These are phyloP conservation scores for Dascillus cervinus DNA, from an alignment of 2,888 invertebrate species.

Conservation along the genomic window DNA sequence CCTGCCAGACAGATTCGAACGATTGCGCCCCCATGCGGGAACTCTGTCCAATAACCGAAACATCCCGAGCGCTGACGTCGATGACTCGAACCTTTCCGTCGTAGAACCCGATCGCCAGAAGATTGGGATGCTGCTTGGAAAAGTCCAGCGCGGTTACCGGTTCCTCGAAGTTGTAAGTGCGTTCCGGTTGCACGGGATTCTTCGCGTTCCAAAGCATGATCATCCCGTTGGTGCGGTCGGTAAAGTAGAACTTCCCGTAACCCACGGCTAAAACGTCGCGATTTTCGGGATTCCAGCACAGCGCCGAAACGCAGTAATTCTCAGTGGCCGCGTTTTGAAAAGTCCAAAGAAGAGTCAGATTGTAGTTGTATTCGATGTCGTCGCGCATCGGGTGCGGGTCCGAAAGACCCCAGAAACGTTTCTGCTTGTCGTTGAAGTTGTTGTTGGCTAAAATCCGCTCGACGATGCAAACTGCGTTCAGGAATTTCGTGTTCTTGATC, in stretches of 20 bases:
- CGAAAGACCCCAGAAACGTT: slow-evolving; percentile 59
- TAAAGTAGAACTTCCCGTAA: slow-evolving; percentile 60
- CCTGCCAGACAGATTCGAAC: slow-evolving; percentile 60
- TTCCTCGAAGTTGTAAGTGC: slow-evolving; percentile 53
- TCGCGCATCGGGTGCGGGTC: slow-evolving; percentile 54
- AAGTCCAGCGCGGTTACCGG: slow-evolving; percentile 65
- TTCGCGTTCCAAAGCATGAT: slow-evolving; percentile 74
- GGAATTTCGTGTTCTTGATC: slow-evolving; percentile 42
- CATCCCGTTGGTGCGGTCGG: slow-evolving; percentile 51
- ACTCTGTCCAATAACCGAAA: slow-evolving; percentile 49
- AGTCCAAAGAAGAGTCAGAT: slow-evolving; percentile 60
- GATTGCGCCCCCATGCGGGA: slow-evolving; percentile 51
- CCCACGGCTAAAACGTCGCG: slow-evolving; percentile 66
- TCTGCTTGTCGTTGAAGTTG: slow-evolving; percentile 58
- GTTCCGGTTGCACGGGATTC: slow-evolving; percentile 71
- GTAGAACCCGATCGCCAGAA: slow-evolving; percentile 67
- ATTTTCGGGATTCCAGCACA: slow-evolving; percentile 62
- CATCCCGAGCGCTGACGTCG: slow-evolving; percentile 54
- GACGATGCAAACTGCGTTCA: slow-evolving; percentile 56
- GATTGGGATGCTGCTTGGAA: slow-evolving; percentile 59
- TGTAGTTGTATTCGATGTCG: slow-evolving; percentile 59
- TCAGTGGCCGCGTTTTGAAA: slow-evolving; percentile 48
- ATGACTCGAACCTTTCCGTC: slow-evolving; percentile 65
- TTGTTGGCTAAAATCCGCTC: slow-evolving; percentile 68
- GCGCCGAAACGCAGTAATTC: slow-evolving; percentile 49